phyloP scores from a whole-genome alignment of 1,140 invertebrate genomes.

The Homarus americanus region DNA sequence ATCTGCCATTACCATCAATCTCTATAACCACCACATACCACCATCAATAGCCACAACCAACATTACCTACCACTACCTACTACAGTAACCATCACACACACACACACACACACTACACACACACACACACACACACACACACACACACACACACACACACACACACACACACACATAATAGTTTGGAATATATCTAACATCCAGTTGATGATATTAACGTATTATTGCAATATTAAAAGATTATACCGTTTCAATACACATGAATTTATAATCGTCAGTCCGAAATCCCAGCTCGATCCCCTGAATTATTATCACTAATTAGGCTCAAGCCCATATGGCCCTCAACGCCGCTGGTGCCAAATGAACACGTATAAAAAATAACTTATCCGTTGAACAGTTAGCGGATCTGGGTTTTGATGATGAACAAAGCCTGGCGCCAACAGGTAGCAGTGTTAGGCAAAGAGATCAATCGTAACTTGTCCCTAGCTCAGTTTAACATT shows the following conservation, averaged over 20 bases:
- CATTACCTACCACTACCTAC: too few species aligned
- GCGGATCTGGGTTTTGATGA: neutral
- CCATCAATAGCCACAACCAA: too few species aligned
- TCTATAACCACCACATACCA: too few species aligned
- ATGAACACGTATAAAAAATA: conserved; percentile 47
- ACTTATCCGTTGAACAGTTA: conserved; percentile 35
- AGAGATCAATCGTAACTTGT: conserved; percentile 18
- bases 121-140: conserved; percentile 1
- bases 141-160: conserved; percentile 21
- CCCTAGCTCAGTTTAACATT: neutral
- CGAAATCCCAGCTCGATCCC: conserved; percentile 51
- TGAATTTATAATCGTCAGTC: conserved; percentile 51
- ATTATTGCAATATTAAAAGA: conserved; percentile 65
- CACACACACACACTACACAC: too few species aligned
- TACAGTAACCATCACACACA: too few species aligned
- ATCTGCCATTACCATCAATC: too few species aligned
- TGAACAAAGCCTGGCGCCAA: conserved; percentile 36
- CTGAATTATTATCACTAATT: conserved; percentile 56
- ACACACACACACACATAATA: conserved; percentile 22
- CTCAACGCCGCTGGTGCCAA: conserved; percentile 35
- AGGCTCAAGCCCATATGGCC: conserved; percentile 41
- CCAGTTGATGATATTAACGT: conserved; percentile 54
- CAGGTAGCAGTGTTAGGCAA: neutral
- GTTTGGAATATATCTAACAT: conserved; percentile 29
- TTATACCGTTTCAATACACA: conserved; percentile 40